Evolutionary conservation across 1,140 invertebrate genomes (phyloP), one percentile per base, ranked within the genome.

Genomic region (Rhagoletis pomonella): DNA sequence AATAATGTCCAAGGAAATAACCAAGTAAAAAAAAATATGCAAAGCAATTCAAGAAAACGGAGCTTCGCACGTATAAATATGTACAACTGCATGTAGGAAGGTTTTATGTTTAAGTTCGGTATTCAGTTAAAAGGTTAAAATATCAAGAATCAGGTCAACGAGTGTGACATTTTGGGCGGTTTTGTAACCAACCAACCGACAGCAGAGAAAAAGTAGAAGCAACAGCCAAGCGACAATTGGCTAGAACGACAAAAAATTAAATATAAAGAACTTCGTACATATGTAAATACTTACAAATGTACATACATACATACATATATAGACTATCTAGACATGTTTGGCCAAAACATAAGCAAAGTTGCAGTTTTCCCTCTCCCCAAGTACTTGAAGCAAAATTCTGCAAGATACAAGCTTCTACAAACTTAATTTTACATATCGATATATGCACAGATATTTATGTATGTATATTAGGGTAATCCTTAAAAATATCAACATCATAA

Each of bases 121-220:
- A 67, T 67, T 67, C 17, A 55, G 17, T 29, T 29, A 67, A 67
- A 42, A 67, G 64, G 19, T 67, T 42, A n/a, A 73, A 73, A 73
- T 29, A 29, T 29, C 39, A 73, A 73, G 39, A 73, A 73, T 73
- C 39, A 73, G 69, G 69, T 73, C 69, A 73, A 47, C 42, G 44
- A 73, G 69, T 73, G 69, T 47, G 69, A 73, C 69, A 73, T 73
- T 73, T 73, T 42, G 19, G 39, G 14, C 69, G 69, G n/a, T 73
- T 73, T 73, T 73, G 69, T 44, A 47, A 73, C 42, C 69, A 47
- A 47, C 12, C 14, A 29, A 55, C 1, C 50, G 47, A 12, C 42
- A 44, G n/a, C 44, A 0, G 44, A 73, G 29, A 29, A 29, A 29
- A 29, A 29, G 29, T 29, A 29, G 29, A 29, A 29, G 2, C 64